Evolutionary conservation across 1,140 invertebrate species (phyloP).

Genomic region (Chrysomallon squamiferum): DNA sequence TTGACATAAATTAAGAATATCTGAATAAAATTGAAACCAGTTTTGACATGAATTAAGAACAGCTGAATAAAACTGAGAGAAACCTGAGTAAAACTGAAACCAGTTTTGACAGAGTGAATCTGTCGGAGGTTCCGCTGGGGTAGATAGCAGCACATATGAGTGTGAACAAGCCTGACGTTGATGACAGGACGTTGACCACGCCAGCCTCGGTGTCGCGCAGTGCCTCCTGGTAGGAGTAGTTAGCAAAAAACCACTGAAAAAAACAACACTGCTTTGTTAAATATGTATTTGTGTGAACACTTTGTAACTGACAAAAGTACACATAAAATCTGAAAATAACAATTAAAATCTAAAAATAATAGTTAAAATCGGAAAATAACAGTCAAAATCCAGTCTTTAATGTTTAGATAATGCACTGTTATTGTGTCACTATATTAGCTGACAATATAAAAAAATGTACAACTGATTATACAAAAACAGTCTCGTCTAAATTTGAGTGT

Average conservation of each 20-base stretch:
- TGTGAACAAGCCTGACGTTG: conserved; percentile 84
- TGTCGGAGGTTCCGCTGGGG: conserved; percentile 78
- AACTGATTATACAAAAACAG: too few species aligned
- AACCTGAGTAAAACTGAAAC: conserved; percentile 75
- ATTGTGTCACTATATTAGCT: too few species aligned
- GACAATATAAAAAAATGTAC: too few species aligned
- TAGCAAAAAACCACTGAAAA: conserved; percentile 82
- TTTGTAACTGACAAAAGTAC: too few species aligned
- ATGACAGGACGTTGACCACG: conserved; percentile 81
- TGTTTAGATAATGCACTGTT: too few species aligned
- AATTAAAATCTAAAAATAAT: too few species aligned
- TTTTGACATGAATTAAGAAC: too few species aligned
- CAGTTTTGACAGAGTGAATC: conserved; percentile 80
- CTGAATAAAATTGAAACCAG: background rate
- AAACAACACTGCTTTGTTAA: conserved; percentile 32
- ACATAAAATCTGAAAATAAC: too few species aligned
- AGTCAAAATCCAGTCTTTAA: too few species aligned
- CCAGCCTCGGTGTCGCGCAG: conserved; percentile 77
- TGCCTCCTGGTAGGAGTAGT: conserved; percentile 82
- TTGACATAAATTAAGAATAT: background rate
- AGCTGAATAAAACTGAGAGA: background rate
- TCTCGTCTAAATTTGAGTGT: too few species aligned
- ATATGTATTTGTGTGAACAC: background rate
- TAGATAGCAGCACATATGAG: conserved; percentile 81
- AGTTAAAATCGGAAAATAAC: too few species aligned